Conservation (phyloP, 2,888 invertebrate genomes). For the Uloborus plumipes region DNA sequence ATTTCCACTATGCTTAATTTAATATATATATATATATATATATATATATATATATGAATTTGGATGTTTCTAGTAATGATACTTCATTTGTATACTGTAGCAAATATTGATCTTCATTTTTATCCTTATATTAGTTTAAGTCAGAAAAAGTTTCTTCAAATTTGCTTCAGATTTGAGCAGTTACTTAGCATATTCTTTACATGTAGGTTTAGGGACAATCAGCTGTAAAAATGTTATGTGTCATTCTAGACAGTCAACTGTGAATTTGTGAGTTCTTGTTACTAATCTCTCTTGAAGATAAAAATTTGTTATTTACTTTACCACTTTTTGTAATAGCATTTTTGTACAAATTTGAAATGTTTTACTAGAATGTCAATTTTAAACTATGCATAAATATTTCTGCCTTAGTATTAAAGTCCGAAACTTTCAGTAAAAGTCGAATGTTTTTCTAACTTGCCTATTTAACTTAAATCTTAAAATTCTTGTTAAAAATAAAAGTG, state of each 20-base stretch:
- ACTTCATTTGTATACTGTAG: constrained; percentile 1
- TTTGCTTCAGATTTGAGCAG: constrained; percentile 29
- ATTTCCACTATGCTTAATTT: no score
- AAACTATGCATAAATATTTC: constrained; percentile 21
- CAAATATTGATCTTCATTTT: constrained; percentile 27
- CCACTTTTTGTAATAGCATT: constrained; percentile 22
- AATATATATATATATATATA: no score
- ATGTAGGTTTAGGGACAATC: constrained; percentile 57
- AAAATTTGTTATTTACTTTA: constrained; percentile 23
- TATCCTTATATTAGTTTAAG: constrained; percentile 36
- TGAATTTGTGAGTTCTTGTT: constrained; percentile 33
- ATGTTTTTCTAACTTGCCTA: constrained; percentile 16
- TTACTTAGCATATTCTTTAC: constrained; percentile 50
- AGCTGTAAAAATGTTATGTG: constrained; percentile 29
- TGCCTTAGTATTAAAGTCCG: constrained; percentile 24
- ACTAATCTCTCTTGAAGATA: constrained; percentile 12
- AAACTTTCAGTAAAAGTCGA: constrained; percentile 13
- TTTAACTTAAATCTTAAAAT: not conserved
- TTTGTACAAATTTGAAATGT: constrained; percentile 28
- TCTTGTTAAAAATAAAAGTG: no score
- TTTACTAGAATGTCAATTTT: constrained; percentile 26
- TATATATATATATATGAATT: no score
- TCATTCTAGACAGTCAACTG: constrained; percentile 34
- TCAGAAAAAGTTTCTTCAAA: constrained; percentile 19
- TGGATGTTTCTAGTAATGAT: no score